Conservation (phyloP, 2,888 invertebrate species). For the Clitarchus hookeri region DNA sequence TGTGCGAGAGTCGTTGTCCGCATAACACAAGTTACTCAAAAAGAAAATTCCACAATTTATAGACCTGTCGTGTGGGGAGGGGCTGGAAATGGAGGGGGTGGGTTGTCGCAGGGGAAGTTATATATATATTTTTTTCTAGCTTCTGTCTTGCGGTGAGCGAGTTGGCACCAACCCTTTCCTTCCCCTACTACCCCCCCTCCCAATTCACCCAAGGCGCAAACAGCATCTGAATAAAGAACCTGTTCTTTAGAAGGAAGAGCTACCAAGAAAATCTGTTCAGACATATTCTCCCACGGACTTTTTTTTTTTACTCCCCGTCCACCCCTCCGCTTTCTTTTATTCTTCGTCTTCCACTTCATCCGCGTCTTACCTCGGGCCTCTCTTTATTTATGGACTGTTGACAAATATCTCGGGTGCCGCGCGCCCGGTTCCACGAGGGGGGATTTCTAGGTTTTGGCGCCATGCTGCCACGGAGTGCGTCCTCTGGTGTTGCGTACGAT, state of each 20-base stretch:
- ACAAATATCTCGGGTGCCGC: conserved; percentile 12
- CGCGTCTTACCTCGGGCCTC: conserved; percentile 3
- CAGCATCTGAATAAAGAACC: conserved; percentile 26
- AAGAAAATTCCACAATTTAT: conserved; percentile 27
- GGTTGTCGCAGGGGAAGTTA: background rate
- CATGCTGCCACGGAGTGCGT: background rate
- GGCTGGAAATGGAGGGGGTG: background rate
- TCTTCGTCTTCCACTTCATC: background rate
- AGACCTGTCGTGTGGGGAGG: background rate
- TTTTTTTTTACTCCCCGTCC: background rate
- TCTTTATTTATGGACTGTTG: conserved; percentile 25
- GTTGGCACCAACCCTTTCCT: conserved; percentile 21
- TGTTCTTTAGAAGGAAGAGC: conserved; percentile 22
- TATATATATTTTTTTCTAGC: background rate
- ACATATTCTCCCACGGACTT: conserved; percentile 22
- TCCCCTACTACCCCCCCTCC: background rate
- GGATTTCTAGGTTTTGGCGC: background rate
- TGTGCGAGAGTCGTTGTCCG: background rate
- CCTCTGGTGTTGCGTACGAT: no score
- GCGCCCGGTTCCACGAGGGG: background rate
- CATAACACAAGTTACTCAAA: conserved; percentile 27
- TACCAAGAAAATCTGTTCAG: conserved; percentile 23
- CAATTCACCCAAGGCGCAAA: background rate
- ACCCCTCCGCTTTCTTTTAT: background rate
- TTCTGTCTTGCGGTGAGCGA: background rate